Conservation (phyloP, 2,797 vertebrate genomes). For the Sebastes nivosus region DNA sequence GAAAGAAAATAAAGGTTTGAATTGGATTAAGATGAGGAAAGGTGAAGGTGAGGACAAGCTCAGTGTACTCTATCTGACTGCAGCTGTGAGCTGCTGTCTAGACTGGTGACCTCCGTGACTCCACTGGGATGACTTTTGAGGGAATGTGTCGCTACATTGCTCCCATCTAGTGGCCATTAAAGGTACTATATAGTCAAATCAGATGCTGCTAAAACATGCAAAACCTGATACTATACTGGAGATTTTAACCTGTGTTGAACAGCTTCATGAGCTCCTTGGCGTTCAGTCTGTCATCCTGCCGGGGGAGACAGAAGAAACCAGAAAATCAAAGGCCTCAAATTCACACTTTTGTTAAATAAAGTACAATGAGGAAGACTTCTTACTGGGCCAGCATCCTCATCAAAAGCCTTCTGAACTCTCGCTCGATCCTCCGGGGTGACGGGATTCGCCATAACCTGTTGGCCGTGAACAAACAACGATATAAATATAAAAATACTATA, state of each 20-base stretch:
- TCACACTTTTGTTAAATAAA: neutral
- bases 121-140: neutral
- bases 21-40: constrained; percentile 11
- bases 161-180: constrained; percentile 74
- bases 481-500: neutral
- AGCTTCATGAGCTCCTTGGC: constrained; percentile 75
- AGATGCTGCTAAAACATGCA: neutral
- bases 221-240: neutral
- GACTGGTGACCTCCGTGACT: constrained; percentile 56
- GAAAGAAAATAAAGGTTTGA: constrained; percentile 17
- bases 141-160: constrained; percentile 24
- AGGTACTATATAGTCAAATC: constrained; percentile 16
- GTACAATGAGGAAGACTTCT: neutral
- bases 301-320: constrained; percentile 1
- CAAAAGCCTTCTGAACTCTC: constrained; percentile 73
- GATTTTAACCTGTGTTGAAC: constrained; percentile 78
- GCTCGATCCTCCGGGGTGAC: constrained; percentile 61
- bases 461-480: neutral
- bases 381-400: constrained; percentile 74
- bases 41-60: constrained; percentile 47
- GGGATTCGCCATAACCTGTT: constrained; percentile 77
- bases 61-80: constrained; percentile 29
- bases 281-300: constrained; percentile 78
- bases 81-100: constrained; percentile 59
- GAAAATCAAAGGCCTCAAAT: neutral